Base-by-base conservation (phyloP, 2,797 vertebrate genomes). In the Antennarius maculatus region DNA sequence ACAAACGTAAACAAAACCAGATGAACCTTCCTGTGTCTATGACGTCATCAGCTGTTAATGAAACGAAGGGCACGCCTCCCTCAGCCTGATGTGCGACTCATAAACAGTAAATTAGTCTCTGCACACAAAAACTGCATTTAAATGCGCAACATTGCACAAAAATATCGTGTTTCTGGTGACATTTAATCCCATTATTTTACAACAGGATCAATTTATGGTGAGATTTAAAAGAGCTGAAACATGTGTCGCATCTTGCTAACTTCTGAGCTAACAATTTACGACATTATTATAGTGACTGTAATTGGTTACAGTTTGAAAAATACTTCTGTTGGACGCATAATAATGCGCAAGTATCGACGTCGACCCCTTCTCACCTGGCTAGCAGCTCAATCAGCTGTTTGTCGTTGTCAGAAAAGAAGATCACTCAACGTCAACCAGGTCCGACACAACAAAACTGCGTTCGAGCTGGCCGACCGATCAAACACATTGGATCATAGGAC, bases 361-460 rank as follows among this genome's bases (percentile, higher is more conserved):
- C 0, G 7, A 28, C 2, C 3, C 16, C 6, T 4, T 62, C 66
- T 73, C 69, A 91, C 90, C 89, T 89, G 75, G 42, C 37, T 73
- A 64, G 70, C 53, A 7, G 63, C 71, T 71, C 60, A 47, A 57
- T 64, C 29, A 29, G 59, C 8, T 79, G 63, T 76, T 87, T 54
- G 54, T 80, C 8, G 39, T 11, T 41, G 13, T 11, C 28, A 28
- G 39, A 80, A 70, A 81, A 34, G 8, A n/a, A 28, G 58, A 71
- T 49, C 48, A 48, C 28, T 79, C 53, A 55, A 58, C 79, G 60
- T 90, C 84, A 89, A 84, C 88, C 90, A 42, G 86, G 88, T 79
- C 86, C 84, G 27, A 88, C 88, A 87, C 77, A 86, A 71, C 80
- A 84, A 82, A 86, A 87, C 73, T 86, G 87, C 62, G 77, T 86